Conservation (phyloP, 1,140 invertebrate species). For the Listronotus oregonensis region DNA sequence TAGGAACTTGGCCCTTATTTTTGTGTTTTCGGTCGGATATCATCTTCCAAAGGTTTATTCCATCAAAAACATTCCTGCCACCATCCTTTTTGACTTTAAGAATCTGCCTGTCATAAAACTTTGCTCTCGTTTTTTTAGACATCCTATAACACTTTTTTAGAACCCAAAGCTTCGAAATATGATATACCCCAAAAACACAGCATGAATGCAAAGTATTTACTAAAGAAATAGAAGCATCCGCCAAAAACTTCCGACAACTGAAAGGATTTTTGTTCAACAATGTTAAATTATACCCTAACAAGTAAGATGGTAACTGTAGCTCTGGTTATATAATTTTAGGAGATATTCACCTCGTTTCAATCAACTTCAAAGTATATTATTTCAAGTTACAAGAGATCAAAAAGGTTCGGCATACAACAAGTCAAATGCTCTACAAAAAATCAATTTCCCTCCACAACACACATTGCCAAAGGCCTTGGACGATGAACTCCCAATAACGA, state of each 20-base stretch:
- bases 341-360: slow-evolving; percentile 32
- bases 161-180: background rate
- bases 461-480: background rate
- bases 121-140: too few relatives aligned
- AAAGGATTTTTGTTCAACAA: slow-evolving; percentile 61
- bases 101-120: too few relatives aligned
- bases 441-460: background rate
- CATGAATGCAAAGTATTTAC: slow-evolving; percentile 61
- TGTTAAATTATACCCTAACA: slow-evolving; percentile 42
- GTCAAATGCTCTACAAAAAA: slow-evolving; percentile 7
- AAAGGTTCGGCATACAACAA: slow-evolving; percentile 11
- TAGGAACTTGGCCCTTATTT: too few relatives aligned
- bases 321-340: slow-evolving; percentile 22
- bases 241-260: slow-evolving; percentile 60
- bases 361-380: slow-evolving; percentile 34
- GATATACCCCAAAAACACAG: slow-evolving; percentile 48
- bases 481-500: background rate
- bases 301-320: too few relatives aligned
- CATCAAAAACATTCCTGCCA: too few relatives aligned
- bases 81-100: too few relatives aligned
- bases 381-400: slow-evolving; percentile 35
- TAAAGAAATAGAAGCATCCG: slow-evolving; percentile 60
- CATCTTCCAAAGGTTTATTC: too few relatives aligned
- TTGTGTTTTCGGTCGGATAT: too few relatives aligned
- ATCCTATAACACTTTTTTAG: too few relatives aligned